Evolutionary conservation across 2,888 invertebrate species (phyloP).

Genomic region (Xestia rhomboidea): DNA sequence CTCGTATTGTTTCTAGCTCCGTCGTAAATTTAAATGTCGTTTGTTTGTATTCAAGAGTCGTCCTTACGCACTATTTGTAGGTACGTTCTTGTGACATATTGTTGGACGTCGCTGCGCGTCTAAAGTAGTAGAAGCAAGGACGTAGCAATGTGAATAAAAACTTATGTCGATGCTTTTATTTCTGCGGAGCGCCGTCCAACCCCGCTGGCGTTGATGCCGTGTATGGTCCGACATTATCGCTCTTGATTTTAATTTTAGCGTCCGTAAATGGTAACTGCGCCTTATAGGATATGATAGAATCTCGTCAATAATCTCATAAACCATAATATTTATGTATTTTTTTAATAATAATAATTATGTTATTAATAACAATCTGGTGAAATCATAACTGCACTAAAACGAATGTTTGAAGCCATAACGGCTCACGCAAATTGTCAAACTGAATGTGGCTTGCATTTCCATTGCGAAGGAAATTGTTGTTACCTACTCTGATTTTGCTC

Average conservation of each 20-base stretch:
- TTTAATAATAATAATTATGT: too few species aligned
- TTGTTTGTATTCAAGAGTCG: conserved; percentile 86
- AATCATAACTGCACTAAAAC: conserved; percentile 1
- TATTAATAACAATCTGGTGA: background rate
- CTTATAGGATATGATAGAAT: conserved; percentile 21
- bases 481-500: conserved; percentile 35
- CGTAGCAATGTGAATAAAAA: conserved; percentile 72
- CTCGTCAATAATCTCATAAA: conserved; percentile 16
- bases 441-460: conserved; percentile 38
- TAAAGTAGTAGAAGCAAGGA: conserved; percentile 79
- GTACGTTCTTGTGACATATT: conserved; percentile 81
- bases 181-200: conserved; percentile 36
- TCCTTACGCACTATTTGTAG: conserved; percentile 78
- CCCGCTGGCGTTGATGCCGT: conserved; percentile 26
- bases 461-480: conserved; percentile 48
- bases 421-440: conserved; percentile 26
- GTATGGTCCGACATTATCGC: conserved; percentile 38
- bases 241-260: conserved; percentile 52
- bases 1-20: conserved; percentile 73
- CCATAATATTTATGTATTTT: conserved; percentile 6
- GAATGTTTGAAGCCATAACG: conserved; percentile 16
- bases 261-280: conserved; percentile 31
- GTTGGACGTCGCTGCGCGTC: conserved; percentile 79
- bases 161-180: conserved; percentile 44
- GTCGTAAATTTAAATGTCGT: conserved; percentile 83